Percentiles rank a stretch among this genome's conserved stretches.
Conservation (phyloP, 2,888 invertebrate genomes). For the Aethes cnicana region DNA sequence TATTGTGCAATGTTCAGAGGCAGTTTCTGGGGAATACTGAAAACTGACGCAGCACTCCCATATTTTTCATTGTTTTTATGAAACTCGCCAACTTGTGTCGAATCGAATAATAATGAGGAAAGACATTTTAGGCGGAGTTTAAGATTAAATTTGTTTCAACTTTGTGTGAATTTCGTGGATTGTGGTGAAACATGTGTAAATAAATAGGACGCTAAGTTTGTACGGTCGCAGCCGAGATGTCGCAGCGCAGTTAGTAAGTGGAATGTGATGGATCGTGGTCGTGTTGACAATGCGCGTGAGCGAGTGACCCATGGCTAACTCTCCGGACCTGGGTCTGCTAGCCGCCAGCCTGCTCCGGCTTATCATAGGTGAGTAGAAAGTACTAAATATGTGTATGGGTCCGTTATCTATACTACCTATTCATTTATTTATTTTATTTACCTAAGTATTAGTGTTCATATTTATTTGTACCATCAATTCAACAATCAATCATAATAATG, state of each 20-base stretch:
- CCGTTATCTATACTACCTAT: too few relatives aligned
- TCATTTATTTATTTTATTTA: too few relatives aligned
- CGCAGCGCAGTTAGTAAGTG: constrained; percentile 38
- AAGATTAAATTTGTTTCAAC: not conserved
- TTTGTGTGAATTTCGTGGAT: not conserved
- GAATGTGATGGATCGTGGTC: constrained; percentile 65
- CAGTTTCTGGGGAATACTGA: constrained; percentile 48
- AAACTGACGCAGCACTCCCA: constrained; percentile 30
- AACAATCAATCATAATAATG: too few relatives aligned
- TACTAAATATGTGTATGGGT: too few relatives aligned
- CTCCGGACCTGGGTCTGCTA: constrained; percentile 82
- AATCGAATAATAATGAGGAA: constrained; percentile 24
- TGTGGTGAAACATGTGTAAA: not conserved
- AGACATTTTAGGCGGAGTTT: not conserved
- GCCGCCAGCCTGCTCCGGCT: constrained; percentile 84
- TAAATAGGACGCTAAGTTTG: constrained; percentile 10
- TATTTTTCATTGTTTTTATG: constrained; percentile 26
- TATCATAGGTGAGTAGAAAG: constrained; percentile 85
- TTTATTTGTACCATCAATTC: too few relatives aligned
- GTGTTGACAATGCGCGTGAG: constrained; percentile 56
- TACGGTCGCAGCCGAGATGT: constrained; percentile 29
- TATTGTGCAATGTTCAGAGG: constrained; percentile 70
- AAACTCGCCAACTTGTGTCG: constrained; percentile 16
- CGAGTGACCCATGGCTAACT: constrained; percentile 81
- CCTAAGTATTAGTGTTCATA: too few relatives aligned